A percentile compares a stretch with the other conserved stretches of the same genome.
Conservation (phyloP, 2,888 invertebrate species). For the Antitype chi region DNA sequence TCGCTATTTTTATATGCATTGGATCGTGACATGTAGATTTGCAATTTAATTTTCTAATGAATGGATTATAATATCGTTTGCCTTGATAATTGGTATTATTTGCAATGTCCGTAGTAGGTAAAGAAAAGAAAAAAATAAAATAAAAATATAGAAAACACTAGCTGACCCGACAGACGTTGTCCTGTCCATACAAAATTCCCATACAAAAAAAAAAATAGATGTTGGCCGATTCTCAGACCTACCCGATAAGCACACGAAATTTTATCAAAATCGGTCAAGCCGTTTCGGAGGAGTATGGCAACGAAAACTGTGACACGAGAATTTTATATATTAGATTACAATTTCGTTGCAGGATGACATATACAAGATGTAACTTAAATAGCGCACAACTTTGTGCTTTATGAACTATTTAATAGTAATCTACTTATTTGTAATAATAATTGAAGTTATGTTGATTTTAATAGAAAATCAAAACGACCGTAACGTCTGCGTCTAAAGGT, state of each 20-base stretch:
- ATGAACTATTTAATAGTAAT: neutral
- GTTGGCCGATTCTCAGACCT: too few relatives aligned
- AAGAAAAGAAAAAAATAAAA: neutral
- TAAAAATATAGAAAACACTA: too few relatives aligned
- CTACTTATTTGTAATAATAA: neutral
- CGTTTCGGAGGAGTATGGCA: too few relatives aligned
- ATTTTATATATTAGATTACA: too few relatives aligned
- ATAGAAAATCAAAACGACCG: neutral
- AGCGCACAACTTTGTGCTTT: neutral
- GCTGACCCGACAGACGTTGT: too few relatives aligned
- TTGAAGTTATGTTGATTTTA: neutral
- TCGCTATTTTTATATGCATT: conserved; percentile 8
- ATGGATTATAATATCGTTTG: neutral
- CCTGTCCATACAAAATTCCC: too few relatives aligned
- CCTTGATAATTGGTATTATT: neutral
- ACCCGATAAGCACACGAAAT: too few relatives aligned
- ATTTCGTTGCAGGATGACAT: too few relatives aligned
- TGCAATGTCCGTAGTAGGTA: neutral
- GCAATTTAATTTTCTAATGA: neutral
- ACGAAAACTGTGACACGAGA: too few relatives aligned
- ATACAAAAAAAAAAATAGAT: too few relatives aligned
- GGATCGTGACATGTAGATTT: neutral
- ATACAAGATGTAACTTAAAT: too few relatives aligned
- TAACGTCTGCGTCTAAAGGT: neutral
- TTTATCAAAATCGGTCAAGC: too few relatives aligned